These are phyloP conservation scores for Psilopsiagon aymara DNA, from an alignment of 2,113 vertebrate genomes.

Conservation along the genomic window DNA sequence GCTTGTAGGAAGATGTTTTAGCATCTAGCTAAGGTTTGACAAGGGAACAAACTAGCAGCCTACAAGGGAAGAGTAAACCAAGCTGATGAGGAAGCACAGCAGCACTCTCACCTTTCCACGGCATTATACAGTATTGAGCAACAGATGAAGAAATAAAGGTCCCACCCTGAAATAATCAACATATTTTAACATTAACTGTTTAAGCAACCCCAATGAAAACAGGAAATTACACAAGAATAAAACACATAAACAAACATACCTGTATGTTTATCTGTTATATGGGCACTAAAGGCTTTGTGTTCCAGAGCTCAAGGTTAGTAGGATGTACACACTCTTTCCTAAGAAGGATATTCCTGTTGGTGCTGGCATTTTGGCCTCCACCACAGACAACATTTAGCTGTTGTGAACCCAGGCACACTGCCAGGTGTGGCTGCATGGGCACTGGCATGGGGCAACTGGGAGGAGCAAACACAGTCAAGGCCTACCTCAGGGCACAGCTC, in stretches of 20 bases:
- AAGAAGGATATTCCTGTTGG: not conserved
- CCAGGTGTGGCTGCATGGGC: fast-evolving
- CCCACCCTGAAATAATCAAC: not conserved
- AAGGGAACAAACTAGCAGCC: not conserved
- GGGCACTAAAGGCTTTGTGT: not conserved
- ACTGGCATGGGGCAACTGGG: not conserved
- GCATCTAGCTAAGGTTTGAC: not conserved
- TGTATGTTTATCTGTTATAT: not conserved
- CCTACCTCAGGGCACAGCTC: fast-evolving
- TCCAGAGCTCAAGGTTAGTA: not conserved
- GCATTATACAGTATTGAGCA: fast-evolving
- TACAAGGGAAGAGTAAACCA: not conserved
- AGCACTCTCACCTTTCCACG: not conserved
- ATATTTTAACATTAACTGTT: not conserved
- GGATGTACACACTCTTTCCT: not conserved
- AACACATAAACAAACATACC: not conserved
- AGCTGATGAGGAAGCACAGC: not conserved
- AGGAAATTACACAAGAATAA: not conserved
- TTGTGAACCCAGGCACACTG: not conserved
- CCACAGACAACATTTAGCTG: no score
- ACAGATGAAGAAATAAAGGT: not conserved
- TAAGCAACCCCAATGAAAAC: not conserved
- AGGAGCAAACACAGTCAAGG: not conserved
- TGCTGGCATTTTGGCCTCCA: not conserved
- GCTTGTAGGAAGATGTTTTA: not conserved